Evolutionary conservation across 2,797 vertebrate species (phyloP), one percentile per base, ranked within the genome.

Genomic region (Macrochelys suwanniensis): DNA sequence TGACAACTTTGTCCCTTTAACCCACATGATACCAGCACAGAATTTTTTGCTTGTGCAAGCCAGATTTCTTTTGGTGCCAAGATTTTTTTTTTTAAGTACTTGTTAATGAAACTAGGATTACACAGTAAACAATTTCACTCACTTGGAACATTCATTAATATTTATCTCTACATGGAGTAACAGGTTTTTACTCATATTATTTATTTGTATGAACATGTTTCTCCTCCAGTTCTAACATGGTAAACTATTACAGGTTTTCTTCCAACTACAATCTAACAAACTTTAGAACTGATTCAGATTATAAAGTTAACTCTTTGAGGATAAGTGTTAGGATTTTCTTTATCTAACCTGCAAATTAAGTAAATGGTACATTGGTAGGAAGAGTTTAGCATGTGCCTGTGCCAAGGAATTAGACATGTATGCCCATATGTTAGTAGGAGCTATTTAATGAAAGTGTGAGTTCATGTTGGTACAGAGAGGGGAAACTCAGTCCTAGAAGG

Each of bases 181-280:
- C 1, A 2, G 56, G 42, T 42, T 80, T 80, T 31, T 79, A 94
- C 89, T 78, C 51, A 7, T 92, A 88, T 11, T 47, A 84, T 1
- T 85, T 92, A 37, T 17, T 88, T 82, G 21, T 45, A 3, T 31
- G 76, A 93, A 68, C 68, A 74, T 23, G 50, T 82, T 93, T 91
- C 50, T 88, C 21, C 78, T 89, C 68, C n/a, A 80, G 83, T 86
- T 88, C 82, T 74, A 90, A 92, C 21, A n/a, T 21, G 81, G 85
- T 11, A 90, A 42, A 57, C 57, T 68, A 2, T 80, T 25, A 53
- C 4, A 79, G 81, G 31, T 85, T 86, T 84, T 85, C 68, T 84
- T 87, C 31, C 50, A 85, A 37, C 4, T 74, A 93, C 0, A 84
- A 42, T 84, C 61, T 53, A 68, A 37, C 10, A 51, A 89, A 4